Evolutionary conservation across 2,113 vertebrate genomes (phyloP).

Genomic region (Rhipidura dahli): DNA sequence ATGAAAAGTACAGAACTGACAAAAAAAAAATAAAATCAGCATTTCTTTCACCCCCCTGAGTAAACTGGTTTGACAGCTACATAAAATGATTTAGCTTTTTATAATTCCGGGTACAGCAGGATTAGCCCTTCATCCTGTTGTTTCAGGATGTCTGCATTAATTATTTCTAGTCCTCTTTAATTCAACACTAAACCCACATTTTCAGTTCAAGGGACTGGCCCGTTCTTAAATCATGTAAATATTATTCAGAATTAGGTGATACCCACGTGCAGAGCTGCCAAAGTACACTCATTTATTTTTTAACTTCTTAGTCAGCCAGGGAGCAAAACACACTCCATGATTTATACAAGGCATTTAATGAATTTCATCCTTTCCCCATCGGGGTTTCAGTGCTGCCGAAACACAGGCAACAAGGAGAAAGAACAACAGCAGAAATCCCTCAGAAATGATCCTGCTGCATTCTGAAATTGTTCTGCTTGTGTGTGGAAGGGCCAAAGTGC

Average conservation of each 20-base stretch:
- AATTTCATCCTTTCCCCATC: not conserved
- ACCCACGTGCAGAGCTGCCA: not conserved
- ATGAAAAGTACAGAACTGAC: not conserved
- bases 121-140: slow-evolving; percentile 35
- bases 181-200: slow-evolving; percentile 33
- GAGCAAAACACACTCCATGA: slow-evolving; percentile 11
- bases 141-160: slow-evolving; percentile 19
- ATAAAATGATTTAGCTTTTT: not conserved
- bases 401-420: not conserved
- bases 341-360: slow-evolving; percentile 24
- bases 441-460: not conserved
- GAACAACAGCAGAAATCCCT: not conserved
- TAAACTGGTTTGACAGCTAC: slow-evolving; percentile 31
- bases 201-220: not conserved
- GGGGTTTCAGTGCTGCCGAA: not conserved
- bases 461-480: not conserved
- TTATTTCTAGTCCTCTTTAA: slow-evolving; percentile 36
- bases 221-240: slow-evolving; percentile 1
- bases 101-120: not conserved
- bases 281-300: slow-evolving; percentile 41
- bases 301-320: slow-evolving; percentile 11
- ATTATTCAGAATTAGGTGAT: slow-evolving; percentile 19
- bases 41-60: not conserved
- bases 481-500: not conserved
- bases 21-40: not conserved